Conservation (phyloP, 1,140 invertebrate species). For the Ruditapes philippinarum region DNA sequence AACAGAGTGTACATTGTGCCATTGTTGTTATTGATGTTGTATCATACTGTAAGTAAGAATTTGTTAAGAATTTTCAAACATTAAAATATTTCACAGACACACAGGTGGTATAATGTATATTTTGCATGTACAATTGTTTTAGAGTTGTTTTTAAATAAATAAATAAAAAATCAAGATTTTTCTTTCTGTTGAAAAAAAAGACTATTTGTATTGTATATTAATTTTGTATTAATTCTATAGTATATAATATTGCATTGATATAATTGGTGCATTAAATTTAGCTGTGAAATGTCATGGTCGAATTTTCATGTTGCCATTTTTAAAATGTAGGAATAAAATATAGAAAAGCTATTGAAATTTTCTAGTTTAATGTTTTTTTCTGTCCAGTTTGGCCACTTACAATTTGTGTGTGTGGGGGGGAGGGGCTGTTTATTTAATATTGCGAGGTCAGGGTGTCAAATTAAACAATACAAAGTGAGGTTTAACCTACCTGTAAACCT, state of each 20-base stretch:
- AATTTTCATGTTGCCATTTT: conserved; percentile 23
- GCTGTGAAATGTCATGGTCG: conserved; percentile 15
- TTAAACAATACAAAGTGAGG: too few relatives aligned
- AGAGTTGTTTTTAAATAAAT: background rate
- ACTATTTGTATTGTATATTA: conserved; percentile 4
- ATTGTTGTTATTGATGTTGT: background rate
- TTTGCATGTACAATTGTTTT: conserved; percentile 34
- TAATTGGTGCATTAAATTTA: conserved; percentile 7
- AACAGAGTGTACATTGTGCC: too few relatives aligned
- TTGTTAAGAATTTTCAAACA: background rate
- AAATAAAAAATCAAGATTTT: background rate
- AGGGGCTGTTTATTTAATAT: too few relatives aligned
- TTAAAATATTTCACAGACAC: too few relatives aligned
- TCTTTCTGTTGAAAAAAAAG: background rate
- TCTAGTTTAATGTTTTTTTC: too few relatives aligned
- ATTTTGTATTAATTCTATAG: conserved; percentile 31
- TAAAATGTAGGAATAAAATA: conserved; percentile 14
- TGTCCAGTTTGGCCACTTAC: too few relatives aligned
- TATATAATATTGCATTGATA: background rate
- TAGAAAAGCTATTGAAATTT: background rate
- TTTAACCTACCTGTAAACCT: too few relatives aligned
- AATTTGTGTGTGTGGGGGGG: too few relatives aligned
- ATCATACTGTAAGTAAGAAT: background rate
- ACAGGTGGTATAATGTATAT: background rate
- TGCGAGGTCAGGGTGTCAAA: too few relatives aligned